Evolutionary conservation across 2,113 vertebrate species (phyloP), one percentile per base, ranked within the genome.

Genomic region (Peromyscus maniculatus): DNA sequence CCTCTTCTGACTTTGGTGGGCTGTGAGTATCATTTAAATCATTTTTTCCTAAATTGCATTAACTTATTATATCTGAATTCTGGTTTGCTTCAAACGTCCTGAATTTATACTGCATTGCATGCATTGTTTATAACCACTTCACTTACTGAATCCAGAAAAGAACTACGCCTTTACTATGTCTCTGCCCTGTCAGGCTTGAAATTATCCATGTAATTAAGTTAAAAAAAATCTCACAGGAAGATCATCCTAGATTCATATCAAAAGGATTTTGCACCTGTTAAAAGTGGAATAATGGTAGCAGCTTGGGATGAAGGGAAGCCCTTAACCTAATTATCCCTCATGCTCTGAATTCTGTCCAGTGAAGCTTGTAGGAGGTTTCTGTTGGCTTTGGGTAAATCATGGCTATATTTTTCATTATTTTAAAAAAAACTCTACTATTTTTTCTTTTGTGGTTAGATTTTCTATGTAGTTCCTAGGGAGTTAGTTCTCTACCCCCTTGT

Each of bases 51-150:
- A 3, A 13, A n/a, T 0, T 55, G 0, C 84, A 24, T 82, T 89
- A 62, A 91, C 95, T 91, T 75, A 75, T 79, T 83, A 87, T 66
- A 80, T 92, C 9, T 43, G n/a, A 92, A 87, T 91, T 96, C 43
- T 91, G 22, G 33, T 66, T 79, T 71, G 15, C 67, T 89, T 93
- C 57, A 64, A 80, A 98, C 78, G 55, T 36, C 95, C 57, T 91
- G 33, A 96, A 69, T 43, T 94, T 69, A 95, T 43, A 69, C 39
- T 82, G 6, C 2, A 91, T 86, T 82, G 84, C n/a, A 75, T 79
- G 3, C 57, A 64, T 79, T 87, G 26, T 33, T 91, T 77, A 19
- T 52, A 82, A 92, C 1, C 75, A 17, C 16, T 75, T 92, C 78
- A 93, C 24, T 83, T 72, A 78, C 9, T 82, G 24, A 93, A 91